phyloP scores from a whole-genome alignment of 1,140 invertebrate genomes.

The Drosophila melanica region DNA sequence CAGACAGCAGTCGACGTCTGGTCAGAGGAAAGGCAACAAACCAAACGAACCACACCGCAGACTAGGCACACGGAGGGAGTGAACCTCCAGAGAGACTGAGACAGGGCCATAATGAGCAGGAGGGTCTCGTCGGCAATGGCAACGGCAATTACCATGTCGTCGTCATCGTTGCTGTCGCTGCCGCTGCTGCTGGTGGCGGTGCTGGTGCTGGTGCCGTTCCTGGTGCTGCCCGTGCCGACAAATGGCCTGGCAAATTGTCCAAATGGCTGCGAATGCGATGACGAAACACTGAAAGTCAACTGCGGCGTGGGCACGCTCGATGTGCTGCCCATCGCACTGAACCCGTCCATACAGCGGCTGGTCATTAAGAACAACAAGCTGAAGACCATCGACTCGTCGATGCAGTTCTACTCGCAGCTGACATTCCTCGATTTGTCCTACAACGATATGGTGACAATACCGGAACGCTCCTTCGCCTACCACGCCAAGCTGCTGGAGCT shows the following conservation, averaged over 20 bases:
- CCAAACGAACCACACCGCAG: conserved; percentile 27
- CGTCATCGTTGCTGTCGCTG: conserved; percentile 30
- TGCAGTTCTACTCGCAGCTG: conserved; percentile 93
- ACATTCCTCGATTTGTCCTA: conserved; percentile 92
- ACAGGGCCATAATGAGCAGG: conserved; percentile 53
- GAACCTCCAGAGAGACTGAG: neutral
- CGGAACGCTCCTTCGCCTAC: conserved; percentile 90
- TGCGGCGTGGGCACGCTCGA: conserved; percentile 93
- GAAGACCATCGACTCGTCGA: conserved; percentile 93
- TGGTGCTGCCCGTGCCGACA: conserved; percentile 37
- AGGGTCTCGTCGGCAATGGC: conserved; percentile 54
- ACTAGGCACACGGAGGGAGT: neutral
- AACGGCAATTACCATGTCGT: conserved; percentile 76
- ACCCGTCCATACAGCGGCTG: conserved; percentile 93
- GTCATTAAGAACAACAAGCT: conserved; percentile 93
- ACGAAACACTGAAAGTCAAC: conserved; percentile 93
- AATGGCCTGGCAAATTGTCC: conserved; percentile 88
- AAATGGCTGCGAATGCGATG: conserved; percentile 92
- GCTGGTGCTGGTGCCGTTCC: conserved; percentile 22
- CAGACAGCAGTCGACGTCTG: conserved; percentile 2
- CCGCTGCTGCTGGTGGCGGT: conserved; percentile 35
- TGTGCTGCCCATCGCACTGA: conserved; percentile 95
- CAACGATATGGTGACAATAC: conserved; percentile 92
- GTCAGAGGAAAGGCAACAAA: conserved; percentile 24
- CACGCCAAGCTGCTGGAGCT: conserved; percentile 92